A percentile compares a stretch with the other conserved stretches of the same genome.
Conservation (phyloP, 1,140 invertebrate species). For the Camponotus pennsylvanicus region DNA sequence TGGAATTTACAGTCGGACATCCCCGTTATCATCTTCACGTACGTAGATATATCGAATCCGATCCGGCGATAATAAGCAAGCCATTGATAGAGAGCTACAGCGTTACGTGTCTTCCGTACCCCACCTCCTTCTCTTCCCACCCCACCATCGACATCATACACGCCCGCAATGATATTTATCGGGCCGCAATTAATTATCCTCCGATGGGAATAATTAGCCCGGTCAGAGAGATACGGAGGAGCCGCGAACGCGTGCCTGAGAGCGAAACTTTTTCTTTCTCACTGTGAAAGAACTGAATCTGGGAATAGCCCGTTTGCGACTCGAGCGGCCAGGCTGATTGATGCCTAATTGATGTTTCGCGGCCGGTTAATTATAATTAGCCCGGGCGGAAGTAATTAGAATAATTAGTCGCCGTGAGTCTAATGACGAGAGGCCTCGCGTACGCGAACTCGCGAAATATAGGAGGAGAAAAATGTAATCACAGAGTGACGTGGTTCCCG, state of each 20-base stretch:
- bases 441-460: background rate
- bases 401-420: constrained; percentile 57
- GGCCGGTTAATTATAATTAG: constrained; percentile 65
- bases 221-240: constrained; percentile 65
- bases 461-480: constrained; percentile 11
- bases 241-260: constrained; percentile 2
- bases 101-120: constrained; percentile 58
- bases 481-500: background rate
- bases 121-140: too few species aligned
- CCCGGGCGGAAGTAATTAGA: constrained; percentile 63
- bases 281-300: constrained; percentile 25
- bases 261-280: constrained; percentile 51
- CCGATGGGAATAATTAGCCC: constrained; percentile 70
- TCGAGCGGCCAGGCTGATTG: constrained; percentile 45
- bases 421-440: constrained; percentile 43
- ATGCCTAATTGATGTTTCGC: constrained; percentile 61
- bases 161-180: constrained; percentile 67
- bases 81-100: constrained; percentile 73
- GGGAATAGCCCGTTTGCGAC: constrained; percentile 39
- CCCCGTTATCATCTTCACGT: constrained; percentile 74
- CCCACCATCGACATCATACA: constrained; percentile 29
- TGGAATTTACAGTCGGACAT: constrained; percentile 60
- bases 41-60: constrained; percentile 72
- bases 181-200: constrained; percentile 70
- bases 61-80: constrained; percentile 77